Percentiles rank a stretch among this genome's conserved stretches.
phyloP scores from a whole-genome alignment of 2,797 vertebrate species.

The Eutrigla gurnardus region DNA sequence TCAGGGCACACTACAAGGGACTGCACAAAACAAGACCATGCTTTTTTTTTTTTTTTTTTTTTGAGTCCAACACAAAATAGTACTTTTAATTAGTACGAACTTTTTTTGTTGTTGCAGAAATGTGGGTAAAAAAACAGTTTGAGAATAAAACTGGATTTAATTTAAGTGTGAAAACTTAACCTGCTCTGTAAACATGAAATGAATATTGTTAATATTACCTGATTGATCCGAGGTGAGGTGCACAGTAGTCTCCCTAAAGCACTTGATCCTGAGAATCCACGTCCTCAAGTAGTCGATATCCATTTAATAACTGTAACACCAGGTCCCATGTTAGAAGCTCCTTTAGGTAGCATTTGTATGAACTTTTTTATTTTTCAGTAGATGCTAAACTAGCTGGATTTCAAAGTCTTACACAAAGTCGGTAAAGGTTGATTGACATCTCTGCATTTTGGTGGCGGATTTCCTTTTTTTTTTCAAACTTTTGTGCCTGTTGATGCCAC shows the following conservation, averaged over 20 bases:
- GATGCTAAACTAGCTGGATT: conserved; percentile 32
- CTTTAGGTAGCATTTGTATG: conserved; percentile 22
- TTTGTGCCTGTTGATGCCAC: neutral
- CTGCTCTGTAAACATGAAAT: conserved; percentile 6
- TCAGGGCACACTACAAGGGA: conserved; percentile 36
- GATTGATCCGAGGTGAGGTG: neutral
- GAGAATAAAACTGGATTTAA: conserved; percentile 20
- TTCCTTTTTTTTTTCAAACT: conserved; percentile 15
- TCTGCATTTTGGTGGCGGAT: conserved; percentile 23
- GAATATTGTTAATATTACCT: neutral
- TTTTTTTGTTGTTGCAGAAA: neutral
- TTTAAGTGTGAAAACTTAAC: conserved; percentile 14
- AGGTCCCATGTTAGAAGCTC: conserved; percentile 20
- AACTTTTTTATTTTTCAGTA: conserved; percentile 8
- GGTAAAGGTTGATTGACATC: conserved; percentile 15
- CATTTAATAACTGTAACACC: conserved; percentile 9
- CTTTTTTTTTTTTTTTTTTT: neutral
- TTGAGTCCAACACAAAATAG: neutral
- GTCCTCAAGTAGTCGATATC: neutral
- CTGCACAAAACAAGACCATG: conserved; percentile 3
- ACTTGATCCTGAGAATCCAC: neutral
- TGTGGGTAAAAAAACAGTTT: neutral
- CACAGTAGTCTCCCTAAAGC: neutral
- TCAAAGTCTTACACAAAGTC: conserved; percentile 46
- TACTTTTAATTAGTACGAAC: conserved; percentile 3